These are phyloP conservation scores for Anoplopoma fimbria DNA, from an alignment of 2,113 vertebrate genomes.

Conservation along the genomic window DNA sequence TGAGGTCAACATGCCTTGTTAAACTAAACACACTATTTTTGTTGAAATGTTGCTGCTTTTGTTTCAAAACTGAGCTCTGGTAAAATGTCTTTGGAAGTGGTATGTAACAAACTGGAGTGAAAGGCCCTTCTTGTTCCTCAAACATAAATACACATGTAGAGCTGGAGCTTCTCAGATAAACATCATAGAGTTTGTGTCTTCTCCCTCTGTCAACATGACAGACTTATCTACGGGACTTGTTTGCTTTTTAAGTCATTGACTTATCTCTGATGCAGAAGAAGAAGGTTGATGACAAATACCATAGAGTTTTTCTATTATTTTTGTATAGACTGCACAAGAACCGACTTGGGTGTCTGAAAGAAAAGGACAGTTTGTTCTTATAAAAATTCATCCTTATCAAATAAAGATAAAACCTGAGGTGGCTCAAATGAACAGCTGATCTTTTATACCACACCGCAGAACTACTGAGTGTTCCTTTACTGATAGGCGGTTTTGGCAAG, in stretches of 20 bases:
- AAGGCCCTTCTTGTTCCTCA: slow-evolving; percentile 5
- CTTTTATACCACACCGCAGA: neutral
- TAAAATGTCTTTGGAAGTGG: too few species aligned
- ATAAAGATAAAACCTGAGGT: slow-evolving; percentile 31
- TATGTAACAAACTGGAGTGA: too few species aligned
- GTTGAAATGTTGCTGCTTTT: slow-evolving; percentile 1
- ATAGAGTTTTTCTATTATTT: neutral
- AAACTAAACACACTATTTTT: neutral
- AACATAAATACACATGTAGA: slow-evolving; percentile 11
- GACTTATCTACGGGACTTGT: neutral
- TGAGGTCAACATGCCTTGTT: neutral
- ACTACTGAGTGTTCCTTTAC: slow-evolving; percentile 33
- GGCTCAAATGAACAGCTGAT: neutral
- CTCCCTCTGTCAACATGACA: neutral
- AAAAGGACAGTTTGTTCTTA: slow-evolving; percentile 27
- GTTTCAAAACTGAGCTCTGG: neutral
- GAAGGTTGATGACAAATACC: neutral
- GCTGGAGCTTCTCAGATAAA: slow-evolving; percentile 2
- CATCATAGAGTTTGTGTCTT: neutral
- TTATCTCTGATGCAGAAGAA: neutral
- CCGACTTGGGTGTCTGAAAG: neutral
- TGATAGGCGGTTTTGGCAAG: slow-evolving; percentile 9
- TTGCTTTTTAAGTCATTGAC: neutral
- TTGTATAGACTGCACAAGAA: neutral
- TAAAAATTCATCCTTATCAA: slow-evolving; percentile 18